phyloP scores from a whole-genome alignment of 2,888 invertebrate genomes.

The Andrena minutula region DNA sequence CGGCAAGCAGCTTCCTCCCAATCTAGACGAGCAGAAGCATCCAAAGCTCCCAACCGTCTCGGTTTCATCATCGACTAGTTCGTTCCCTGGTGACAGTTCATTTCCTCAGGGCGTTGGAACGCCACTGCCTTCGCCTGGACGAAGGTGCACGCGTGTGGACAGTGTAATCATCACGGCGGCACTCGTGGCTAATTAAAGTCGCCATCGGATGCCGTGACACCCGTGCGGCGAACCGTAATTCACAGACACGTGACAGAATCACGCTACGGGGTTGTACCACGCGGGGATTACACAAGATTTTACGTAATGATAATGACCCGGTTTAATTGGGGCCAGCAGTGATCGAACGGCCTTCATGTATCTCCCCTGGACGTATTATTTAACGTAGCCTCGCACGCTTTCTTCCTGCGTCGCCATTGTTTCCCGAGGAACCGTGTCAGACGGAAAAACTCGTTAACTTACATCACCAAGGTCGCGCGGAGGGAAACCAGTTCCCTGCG shows the following conservation, averaged over 20 bases:
- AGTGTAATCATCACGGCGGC: background rate
- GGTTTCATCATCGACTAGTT: background rate
- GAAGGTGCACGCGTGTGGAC: background rate
- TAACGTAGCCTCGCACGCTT: background rate
- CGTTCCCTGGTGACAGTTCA: background rate
- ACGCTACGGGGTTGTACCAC: slow-evolving; percentile 6
- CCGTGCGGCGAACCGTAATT: background rate
- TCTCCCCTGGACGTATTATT: slow-evolving; percentile 23
- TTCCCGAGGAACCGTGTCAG: too few relatives aligned
- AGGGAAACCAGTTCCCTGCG: background rate
- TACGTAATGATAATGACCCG: slow-evolving; percentile 46
- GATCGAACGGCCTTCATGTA: slow-evolving; percentile 31
- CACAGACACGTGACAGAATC: slow-evolving; percentile 3
- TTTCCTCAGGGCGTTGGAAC: background rate
- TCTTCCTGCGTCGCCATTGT: background rate
- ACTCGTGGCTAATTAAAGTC: background rate
- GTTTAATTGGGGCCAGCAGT: slow-evolving; percentile 2
- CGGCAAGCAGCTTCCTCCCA: too few relatives aligned
- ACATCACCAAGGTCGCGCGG: background rate
- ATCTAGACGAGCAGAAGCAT: background rate
- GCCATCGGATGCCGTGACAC: background rate
- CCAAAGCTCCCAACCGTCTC: background rate
- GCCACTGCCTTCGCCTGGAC: background rate
- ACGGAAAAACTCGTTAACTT: slow-evolving; percentile 12
- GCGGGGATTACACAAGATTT: slow-evolving; percentile 50